phyloP scores from a whole-genome alignment of 2,797 vertebrate genomes.

The Thalassophryne amazonica region DNA sequence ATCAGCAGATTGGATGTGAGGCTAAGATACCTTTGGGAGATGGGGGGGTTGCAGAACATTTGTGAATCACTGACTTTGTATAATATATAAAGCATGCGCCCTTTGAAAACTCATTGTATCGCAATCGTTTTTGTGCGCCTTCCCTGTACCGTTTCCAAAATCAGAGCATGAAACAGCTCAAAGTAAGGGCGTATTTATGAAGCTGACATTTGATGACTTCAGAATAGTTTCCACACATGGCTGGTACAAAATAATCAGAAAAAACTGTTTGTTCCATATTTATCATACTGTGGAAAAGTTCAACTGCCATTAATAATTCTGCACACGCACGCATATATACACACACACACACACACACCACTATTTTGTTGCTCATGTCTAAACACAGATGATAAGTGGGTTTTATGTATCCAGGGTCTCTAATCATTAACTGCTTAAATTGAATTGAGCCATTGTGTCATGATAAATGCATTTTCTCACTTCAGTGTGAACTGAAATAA shows the following conservation, averaged over 20 bases:
- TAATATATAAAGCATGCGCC: conserved; percentile 16
- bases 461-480: conserved; percentile 35
- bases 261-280: background rate
- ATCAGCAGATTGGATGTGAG: too few species aligned
- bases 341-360: too few species aligned
- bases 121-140: conserved; percentile 33
- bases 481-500: conserved; percentile 39
- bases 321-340: background rate
- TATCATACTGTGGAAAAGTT: background rate
- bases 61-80: too few species aligned
- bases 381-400: background rate
- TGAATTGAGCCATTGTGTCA: conserved; percentile 13
- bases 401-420: conserved; percentile 19
- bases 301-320: background rate
- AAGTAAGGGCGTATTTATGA: too few species aligned
- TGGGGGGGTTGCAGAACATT: too few species aligned
- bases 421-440: conserved; percentile 8
- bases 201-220: background rate
- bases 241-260: background rate
- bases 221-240: background rate
- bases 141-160: conserved; percentile 9
- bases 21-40: too few species aligned
- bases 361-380: background rate
- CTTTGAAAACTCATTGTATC: conserved; percentile 39
- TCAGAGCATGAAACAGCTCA: too few species aligned